Base-by-base conservation (phyloP, 2,113 vertebrate genomes). In the Heloderma charlesbogerti region DNA sequence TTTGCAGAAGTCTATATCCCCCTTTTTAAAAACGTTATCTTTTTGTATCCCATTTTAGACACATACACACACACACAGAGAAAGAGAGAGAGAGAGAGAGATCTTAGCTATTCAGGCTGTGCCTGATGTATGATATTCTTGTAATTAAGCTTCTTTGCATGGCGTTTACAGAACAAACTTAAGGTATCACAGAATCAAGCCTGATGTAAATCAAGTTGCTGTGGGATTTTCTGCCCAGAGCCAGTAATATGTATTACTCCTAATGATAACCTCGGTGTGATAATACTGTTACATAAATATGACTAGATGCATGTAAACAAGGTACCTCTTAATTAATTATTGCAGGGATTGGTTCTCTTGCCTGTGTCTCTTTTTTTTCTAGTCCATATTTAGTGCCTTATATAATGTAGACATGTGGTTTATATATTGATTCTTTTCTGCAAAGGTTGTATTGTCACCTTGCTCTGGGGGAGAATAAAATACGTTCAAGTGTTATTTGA, bases 281-380 rank as follows among this genome's bases (percentile, higher is more conserved):
- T 66, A 84, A 66, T 37, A 48, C 71, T 60, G 86, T 95, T 95
- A 96, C 51, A 92, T 95, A 96, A 94, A 94, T 74, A 75, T 22
- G 37, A 90, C 16, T 60, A 82, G 87, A 82, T 90, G 43, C 4
- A 4, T 48, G 92, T 96, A 95, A 95, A 94, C 89, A 95, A 90
- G 15, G 37, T 77, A 67, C 88, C 31, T 88, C 92, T 96, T 93
- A 94, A 94, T 89, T 94, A 95, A 96, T 83, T 92, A 87, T 82
- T 27, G 0, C 0, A 63, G 88, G 90, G 88, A 84, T 74, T 71
- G 93, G 87, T 95, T 85, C 88, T 92, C 88, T 88, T 63, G 20
- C 18, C 13, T 29, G n/a, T 84, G 89, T 40, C 63, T 69, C n/a
- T 66, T 12, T n/a, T 92, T 84, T 89, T 85, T 29, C 77, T 82